Base-by-base conservation (phyloP, 1,140 invertebrate species). In the Dufourea novaeangliae region DNA sequence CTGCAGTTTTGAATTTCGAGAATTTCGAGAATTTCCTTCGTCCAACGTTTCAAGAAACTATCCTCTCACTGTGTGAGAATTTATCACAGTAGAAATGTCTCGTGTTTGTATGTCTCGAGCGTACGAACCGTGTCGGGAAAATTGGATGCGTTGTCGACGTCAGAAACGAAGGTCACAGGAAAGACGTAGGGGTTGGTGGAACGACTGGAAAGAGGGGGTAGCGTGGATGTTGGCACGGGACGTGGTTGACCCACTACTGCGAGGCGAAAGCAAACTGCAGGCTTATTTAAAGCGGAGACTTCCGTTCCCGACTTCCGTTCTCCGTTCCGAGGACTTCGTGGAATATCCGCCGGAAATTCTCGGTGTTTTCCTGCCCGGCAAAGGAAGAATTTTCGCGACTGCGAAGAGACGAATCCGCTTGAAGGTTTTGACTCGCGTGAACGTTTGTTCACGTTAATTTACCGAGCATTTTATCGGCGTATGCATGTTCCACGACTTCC, bases 261-360 rank as follows among this genome's bases (percentile, higher is more conserved):
- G 14, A 22, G 29, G 34, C 32, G 71, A 79, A 57, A 61, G 71
- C 66, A 68, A 78, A 57, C 46, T 81, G 56, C 54, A 56, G 50
- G 46, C 66, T 80, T 80, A 76, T 77, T 80, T 64, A 76, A 77
- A 77, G 46, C 44, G 66, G 50, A n/a, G 20, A 57, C 52, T 76
- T 69, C 64, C 62, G 70, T 46, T 57, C 57, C 39, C 32, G 34
- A 41, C 54, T 79, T 75, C 44, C 63, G 54, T 32, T 34, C 63
- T 41, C 34, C 12, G n/a, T n/a, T 61, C 29, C 22, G 20, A 5
- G 37, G 29, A 62, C 34, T n/a, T n/a, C 54, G 6, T 10, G 29
- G 56, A 25, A 62, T 50, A 62, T 74, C 63, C 77, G 61, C 17
- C 34, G 71, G 52, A 79, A 79, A 79, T 75, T 61, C 41, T 17